These are phyloP conservation scores for Caenorhabditis remanei DNA, from an alignment of 1,140 invertebrate genomes.

Conservation along the genomic window DNA sequence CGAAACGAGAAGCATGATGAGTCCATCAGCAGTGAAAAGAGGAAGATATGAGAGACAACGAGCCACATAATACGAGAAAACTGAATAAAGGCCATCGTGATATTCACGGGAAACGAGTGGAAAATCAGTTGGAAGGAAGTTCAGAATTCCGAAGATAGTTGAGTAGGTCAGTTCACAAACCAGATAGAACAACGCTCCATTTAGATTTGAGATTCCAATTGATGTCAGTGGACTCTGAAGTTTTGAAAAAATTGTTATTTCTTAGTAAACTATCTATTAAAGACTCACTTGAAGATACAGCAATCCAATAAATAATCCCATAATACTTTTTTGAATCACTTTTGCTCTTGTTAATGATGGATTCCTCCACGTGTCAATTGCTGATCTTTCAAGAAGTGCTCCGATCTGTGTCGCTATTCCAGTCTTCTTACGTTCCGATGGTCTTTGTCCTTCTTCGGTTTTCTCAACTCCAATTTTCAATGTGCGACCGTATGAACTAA, in stretches of 20 bases:
- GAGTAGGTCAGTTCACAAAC: conserved; percentile 72
- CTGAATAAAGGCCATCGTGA: conserved; percentile 60
- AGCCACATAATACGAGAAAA: conserved; percentile 71
- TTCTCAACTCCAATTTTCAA: conserved; percentile 31
- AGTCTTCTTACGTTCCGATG: conserved; percentile 19
- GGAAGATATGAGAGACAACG: conserved; percentile 74
- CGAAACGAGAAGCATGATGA: conserved; percentile 70
- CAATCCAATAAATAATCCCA: conserved; percentile 79
- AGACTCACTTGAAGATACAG: conserved; percentile 72
- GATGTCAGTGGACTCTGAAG: conserved; percentile 56
- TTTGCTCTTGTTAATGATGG: conserved; percentile 73
- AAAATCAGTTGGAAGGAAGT: conserved; percentile 74
- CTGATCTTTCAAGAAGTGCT: conserved; percentile 62
- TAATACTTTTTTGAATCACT: conserved; percentile 73
- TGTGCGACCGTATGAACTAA: conserved; percentile 7
- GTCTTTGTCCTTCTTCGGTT: conserved; percentile 29
- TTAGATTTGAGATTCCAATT: conserved; percentile 78
- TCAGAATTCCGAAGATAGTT: conserved; percentile 68
- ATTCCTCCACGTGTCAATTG: conserved; percentile 68
- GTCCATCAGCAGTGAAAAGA: conserved; percentile 75
- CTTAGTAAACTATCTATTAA: neutral
- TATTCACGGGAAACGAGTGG: conserved; percentile 70
- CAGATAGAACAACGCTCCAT: conserved; percentile 79
- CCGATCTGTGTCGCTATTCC: conserved; percentile 39
- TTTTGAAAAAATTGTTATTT: neutral